Percentiles rank a stretch among this genome's conserved stretches.
Evolutionary conservation across 2,888 invertebrate genomes (phyloP).

Genomic region (Scotopteryx bipunctaria): DNA sequence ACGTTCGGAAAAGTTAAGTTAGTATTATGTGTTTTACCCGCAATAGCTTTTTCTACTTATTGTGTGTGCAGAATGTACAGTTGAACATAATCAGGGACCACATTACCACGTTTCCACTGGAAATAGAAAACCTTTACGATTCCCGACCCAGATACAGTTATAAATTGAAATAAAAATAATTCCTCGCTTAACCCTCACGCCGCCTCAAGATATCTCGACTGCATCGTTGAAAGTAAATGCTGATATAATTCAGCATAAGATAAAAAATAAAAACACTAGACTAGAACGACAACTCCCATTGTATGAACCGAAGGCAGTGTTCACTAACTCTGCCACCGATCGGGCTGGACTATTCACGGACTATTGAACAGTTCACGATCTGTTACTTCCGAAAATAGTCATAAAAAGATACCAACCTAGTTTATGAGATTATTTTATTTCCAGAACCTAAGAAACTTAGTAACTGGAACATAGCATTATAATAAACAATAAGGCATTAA

Average conservation of each 20-base stretch:
- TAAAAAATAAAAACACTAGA: background rate
- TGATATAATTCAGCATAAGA: slow-evolving; percentile 62
- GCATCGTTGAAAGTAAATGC: slow-evolving; percentile 81
- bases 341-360: no score
- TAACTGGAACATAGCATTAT: no score
- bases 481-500: no score
- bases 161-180: slow-evolving; percentile 66
- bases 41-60: background rate
- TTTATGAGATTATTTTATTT: no score
- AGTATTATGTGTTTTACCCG: no score
- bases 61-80: background rate
- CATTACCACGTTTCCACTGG: slow-evolving; percentile 13
- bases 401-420: no score
- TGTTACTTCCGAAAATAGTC: no score
- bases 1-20: no score
- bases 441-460: no score
- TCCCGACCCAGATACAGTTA: slow-evolving; percentile 34
- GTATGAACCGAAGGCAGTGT: no score
- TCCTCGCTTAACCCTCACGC: slow-evolving; percentile 62
- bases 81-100: slow-evolving; percentile 13
- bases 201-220: slow-evolving; percentile 74
- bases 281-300: slow-evolving; percentile 10
- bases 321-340: no score
- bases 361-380: no score
- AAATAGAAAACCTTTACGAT: slow-evolving; percentile 26